phyloP scores from a whole-genome alignment of 2,888 invertebrate genomes.

The Caenorhabditis drosophilae region DNA sequence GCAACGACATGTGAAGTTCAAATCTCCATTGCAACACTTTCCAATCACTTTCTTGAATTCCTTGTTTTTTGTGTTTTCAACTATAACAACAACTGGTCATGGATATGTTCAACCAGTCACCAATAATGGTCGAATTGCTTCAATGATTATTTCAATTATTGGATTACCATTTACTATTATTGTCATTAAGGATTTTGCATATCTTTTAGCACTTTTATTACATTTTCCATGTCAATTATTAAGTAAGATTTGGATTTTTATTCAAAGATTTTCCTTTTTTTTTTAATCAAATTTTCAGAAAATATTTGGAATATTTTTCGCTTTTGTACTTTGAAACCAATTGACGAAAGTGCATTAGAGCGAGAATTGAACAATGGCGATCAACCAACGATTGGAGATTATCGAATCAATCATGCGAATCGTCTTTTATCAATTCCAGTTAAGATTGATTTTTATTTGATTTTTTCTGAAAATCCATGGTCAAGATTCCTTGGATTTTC shows the following conservation, averaged over 20 bases:
- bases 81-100: constrained; percentile 8
- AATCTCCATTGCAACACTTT: constrained; percentile 3
- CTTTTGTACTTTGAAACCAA: constrained; percentile 53
- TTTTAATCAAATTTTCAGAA: constrained; percentile 42
- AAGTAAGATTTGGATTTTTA: constrained; percentile 3
- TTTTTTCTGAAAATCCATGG: not conserved
- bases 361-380: constrained; percentile 12
- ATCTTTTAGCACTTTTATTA: constrained; percentile 4
- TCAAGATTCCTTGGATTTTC: not conserved
- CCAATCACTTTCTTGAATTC: constrained; percentile 4
- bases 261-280: too few species aligned
- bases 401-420: constrained; percentile 38
- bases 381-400: constrained; percentile 23
- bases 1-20: constrained; percentile 2
- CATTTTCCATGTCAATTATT: constrained; percentile 7
- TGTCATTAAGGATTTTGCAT: constrained; percentile 6
- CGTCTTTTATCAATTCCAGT: constrained; percentile 51
- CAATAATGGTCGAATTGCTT: constrained; percentile 1
- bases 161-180: constrained; percentile 10
- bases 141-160: constrained; percentile 2
- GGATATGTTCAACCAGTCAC: constrained; percentile 9
- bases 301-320: constrained; percentile 57
- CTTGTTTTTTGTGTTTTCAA: constrained; percentile 6
- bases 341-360: constrained; percentile 43
- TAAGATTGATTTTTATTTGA: not conserved